Evolutionary conservation across 1,140 invertebrate species (phyloP), one percentile per base, ranked within the genome.

Genomic region (Hyposmocoma kahamanoa): DNA sequence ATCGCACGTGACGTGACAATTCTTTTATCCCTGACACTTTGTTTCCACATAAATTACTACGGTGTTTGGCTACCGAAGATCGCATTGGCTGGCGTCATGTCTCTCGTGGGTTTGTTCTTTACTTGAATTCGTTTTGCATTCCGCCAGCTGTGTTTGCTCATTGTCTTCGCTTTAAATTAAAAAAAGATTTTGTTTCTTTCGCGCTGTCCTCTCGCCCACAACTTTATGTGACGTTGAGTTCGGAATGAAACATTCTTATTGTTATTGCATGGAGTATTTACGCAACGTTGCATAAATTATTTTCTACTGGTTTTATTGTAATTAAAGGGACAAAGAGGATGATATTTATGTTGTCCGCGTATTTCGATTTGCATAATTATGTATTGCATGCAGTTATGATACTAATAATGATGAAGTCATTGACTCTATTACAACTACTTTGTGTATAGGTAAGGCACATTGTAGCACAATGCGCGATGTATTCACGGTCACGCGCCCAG

Each of bases 211-310:
- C 56, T 81, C 67, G 73, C 72, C 73, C 72, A 74, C 72, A 62
- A 79, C 65, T 84, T 84, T 81, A 82, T 84, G 81, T 79, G 78
- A 84, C 75, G 68, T 80, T 73, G 74, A 77, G 67, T 75, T 78
- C 52, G 72, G 72, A 78, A 76, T 71, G 72, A 76, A 62, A 72
- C 76, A 76, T 81, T 76, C 72, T 79, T 81, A 80, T 81, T 84
- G 74, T 78, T 69, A 55, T 52, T 53, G 49, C 52, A 59, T 56
- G 61, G 62, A 58, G 53, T 59, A 58, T 83, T 76, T 77, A 72
- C 65, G 69, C 66, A 71, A 77, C 62, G 56, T 67, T 77, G 73
- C 69, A 74, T 80, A 79, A 75, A 77, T 83, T 81, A 79, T 70
- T 60, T 53, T 50, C 54, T 53, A 56, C 11, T 36, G 11, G 59